Evolutionary conservation across 1,140 invertebrate species (phyloP).

Genomic region (Mycetomoellerius zeteki): DNA sequence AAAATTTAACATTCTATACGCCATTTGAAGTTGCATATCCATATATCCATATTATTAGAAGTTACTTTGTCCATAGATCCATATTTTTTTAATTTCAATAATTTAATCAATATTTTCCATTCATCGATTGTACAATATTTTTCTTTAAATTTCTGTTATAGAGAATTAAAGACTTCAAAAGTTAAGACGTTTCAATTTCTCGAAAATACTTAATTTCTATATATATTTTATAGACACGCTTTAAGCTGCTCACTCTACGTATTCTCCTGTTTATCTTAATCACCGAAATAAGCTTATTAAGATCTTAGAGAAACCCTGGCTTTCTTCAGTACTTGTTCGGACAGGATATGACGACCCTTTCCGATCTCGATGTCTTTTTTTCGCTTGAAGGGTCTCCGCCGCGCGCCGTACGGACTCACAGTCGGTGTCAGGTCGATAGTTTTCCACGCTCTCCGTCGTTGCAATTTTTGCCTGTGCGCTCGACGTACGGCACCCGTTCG

Average conservation of each 20-base stretch:
- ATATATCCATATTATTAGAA: too few species aligned
- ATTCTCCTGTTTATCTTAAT: neutral
- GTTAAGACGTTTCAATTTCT: neutral
- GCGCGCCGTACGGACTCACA: constrained; percentile 10
- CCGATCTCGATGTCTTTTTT: constrained; percentile 25
- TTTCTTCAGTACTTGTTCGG: neutral
- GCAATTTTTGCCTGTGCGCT: constrained; percentile 60
- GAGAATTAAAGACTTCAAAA: neutral
- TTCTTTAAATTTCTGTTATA: neutral
- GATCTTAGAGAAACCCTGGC: neutral
- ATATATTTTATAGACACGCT: neutral
- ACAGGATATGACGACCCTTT: constrained; percentile 6
- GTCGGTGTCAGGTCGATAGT: constrained; percentile 66
- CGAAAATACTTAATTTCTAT: neutral
- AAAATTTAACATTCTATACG: neutral
- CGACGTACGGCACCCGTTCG: constrained; percentile 61
- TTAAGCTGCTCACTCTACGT: neutral
- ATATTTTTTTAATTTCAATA: neutral
- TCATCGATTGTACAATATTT: neutral
- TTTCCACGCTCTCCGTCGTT: constrained; percentile 64
- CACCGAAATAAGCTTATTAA: constrained; percentile 21
- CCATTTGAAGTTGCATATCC: neutral
- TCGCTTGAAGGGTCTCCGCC: neutral
- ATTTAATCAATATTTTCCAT: neutral
- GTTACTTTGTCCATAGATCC: too few species aligned